Percentiles rank a stretch among this genome's conserved stretches.
Conservation (phyloP, 2,797 vertebrate species). For the Enteromius paludinosus region DNA sequence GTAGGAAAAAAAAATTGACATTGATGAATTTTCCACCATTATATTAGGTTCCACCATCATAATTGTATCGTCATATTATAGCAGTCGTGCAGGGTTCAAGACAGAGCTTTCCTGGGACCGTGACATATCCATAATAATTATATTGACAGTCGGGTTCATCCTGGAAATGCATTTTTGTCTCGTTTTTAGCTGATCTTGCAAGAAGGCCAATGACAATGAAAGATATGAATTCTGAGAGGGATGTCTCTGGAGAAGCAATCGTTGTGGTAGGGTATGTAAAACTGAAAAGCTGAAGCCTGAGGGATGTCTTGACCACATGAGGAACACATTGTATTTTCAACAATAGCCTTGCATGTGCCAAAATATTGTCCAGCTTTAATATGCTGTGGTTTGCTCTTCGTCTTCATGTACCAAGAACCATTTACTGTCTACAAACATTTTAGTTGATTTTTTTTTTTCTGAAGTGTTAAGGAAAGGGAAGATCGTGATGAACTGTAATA, state of each 20-base stretch:
- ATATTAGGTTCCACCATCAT: conserved; percentile 40
- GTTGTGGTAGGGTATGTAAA: conserved; percentile 22
- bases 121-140: conserved; percentile 31
- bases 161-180: conserved; percentile 14
- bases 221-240: conserved; percentile 8
- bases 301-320: conserved; percentile 18
- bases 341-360: conserved; percentile 26
- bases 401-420: neutral
- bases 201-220: neutral
- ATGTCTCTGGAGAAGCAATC: conserved; percentile 4
- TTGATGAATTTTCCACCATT: conserved; percentile 48
- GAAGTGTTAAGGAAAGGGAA: neutral
- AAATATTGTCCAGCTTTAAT: conserved; percentile 25
- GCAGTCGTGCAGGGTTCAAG: conserved; percentile 22
- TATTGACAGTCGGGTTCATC: conserved; percentile 1
- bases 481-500: neutral
- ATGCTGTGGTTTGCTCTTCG: neutral
- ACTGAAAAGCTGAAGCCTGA: conserved; percentile 24
- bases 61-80: conserved; percentile 35
- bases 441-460: neutral
- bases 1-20: conserved; percentile 31
- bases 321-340: neutral
- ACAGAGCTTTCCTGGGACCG: conserved; percentile 15
- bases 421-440: neutral
- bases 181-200: conserved; percentile 24